Base-by-base conservation (phyloP, 1,140 invertebrate species). In the Meloidogyne exigua region DNA sequence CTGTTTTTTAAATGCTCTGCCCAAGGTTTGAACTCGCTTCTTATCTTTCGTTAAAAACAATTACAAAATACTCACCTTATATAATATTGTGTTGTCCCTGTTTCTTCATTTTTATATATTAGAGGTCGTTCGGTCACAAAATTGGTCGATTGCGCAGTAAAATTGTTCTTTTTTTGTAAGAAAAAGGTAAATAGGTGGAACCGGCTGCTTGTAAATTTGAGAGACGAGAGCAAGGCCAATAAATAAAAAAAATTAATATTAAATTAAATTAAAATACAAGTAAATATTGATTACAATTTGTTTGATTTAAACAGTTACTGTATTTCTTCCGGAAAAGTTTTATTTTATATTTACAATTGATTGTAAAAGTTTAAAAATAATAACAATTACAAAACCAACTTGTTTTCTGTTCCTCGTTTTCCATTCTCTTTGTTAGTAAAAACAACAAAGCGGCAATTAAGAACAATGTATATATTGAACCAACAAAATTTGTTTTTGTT, bases 111-210 rank as follows among this genome's bases (percentile, higher is more conserved):
- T 65, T 7, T 23, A 32, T 23, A 5, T 36, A 68, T 32, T 32
- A 42, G 66, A 68, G 66, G 66, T 32, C 49, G 49, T 57, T 57
- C 49, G 49, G 49, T 57, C 42, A 44, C 42, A 44, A 44, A 44
- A 44, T 44, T 44, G 42, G 42, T 57, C 49, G 49, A 57, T 57
- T 57, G 49, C 49, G 49, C 49, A 57, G 18, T 1, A n/a, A 57
- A 57, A n/a, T 57, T n/a, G 7, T 57, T 57, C n/a, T n/a, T 32
- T 57, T 57, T 57, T 57, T n/a, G 18, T 2, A 39, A 39, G 18
- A 57, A n/a, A 57, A 57, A 57, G 49, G 49, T n/a, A 57, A 57
- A 57, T 57, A n/a, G 49, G 49, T 57, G 49, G 49, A 57, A 57
- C 49, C 49, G 49, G 49, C 49, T 57, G n/a, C 18, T 57, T 57